phyloP scores from a whole-genome alignment of 2,888 invertebrate species.

The Conus canariensis region DNA sequence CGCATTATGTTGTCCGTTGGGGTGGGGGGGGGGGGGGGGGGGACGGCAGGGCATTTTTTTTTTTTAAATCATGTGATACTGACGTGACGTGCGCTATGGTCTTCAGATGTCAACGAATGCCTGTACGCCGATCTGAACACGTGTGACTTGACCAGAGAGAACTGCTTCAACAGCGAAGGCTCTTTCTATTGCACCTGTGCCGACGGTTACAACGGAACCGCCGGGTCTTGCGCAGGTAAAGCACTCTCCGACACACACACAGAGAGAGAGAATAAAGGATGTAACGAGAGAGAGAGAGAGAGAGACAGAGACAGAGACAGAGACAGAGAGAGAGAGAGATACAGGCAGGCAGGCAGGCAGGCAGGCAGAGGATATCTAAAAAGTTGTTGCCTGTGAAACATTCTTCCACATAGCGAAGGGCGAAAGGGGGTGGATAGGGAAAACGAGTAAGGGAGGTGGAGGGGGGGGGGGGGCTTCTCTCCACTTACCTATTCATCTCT shows the following conservation, averaged over 20 bases:
- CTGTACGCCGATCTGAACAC: conserved; percentile 15
- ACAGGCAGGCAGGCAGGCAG: neutral
- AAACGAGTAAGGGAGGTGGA: too few relatives aligned
- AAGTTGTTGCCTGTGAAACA: too few relatives aligned
- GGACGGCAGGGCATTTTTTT: too few relatives aligned
- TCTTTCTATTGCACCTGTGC: conserved; percentile 42
- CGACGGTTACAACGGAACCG: conserved; percentile 22
- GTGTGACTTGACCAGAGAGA: neutral
- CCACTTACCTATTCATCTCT: too few relatives aligned
- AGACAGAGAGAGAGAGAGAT: neutral
- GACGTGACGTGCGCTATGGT: neutral
- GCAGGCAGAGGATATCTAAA: too few relatives aligned
- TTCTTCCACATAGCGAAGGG: too few relatives aligned
- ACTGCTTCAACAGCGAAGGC: conserved; percentile 46
- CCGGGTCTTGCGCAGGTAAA: conserved; percentile 17
- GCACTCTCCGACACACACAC: neutral
- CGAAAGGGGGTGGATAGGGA: too few relatives aligned
- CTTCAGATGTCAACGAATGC: conserved; percentile 50
- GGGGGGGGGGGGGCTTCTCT: too few relatives aligned
- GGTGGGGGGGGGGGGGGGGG: too few relatives aligned
- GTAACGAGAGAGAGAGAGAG: neutral
- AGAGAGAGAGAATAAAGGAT: neutral
- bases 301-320: neutral
- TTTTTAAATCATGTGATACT: too few relatives aligned
- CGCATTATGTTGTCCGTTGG: too few relatives aligned